phyloP scores from a whole-genome alignment of 2,797 vertebrate genomes.

The Rhinella marina region DNA sequence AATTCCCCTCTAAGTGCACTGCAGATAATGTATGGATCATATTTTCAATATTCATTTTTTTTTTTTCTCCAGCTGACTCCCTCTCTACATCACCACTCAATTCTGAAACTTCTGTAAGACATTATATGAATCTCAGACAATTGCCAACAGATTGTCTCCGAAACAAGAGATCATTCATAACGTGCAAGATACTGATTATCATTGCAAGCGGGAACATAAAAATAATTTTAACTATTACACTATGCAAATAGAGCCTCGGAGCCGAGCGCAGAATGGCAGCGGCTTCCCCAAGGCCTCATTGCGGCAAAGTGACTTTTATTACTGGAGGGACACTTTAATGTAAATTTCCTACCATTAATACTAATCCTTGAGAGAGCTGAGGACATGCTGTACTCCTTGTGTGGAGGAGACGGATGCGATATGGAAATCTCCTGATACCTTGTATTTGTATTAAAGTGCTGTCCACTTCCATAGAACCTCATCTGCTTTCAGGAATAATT shows the following conservation, averaged over 20 bases:
- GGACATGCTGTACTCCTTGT: conserved; percentile 12
- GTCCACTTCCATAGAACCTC: conserved; percentile 23
- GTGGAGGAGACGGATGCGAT: conserved; percentile 26
- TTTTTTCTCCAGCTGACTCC: not conserved
- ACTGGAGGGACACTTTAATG: conserved; percentile 60
- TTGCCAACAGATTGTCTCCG: conserved; percentile 49
- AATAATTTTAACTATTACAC: conserved; percentile 57
- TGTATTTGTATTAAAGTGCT: conserved; percentile 24
- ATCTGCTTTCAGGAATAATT: conserved; percentile 43
- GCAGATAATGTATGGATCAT: conserved; percentile 27
- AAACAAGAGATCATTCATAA: conserved; percentile 55
- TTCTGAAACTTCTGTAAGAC: conserved; percentile 30
- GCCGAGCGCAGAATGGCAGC: conserved; percentile 5
- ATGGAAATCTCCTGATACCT: conserved; percentile 23
- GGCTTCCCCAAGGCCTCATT: conserved; percentile 55
- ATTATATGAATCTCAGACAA: conserved; percentile 50
- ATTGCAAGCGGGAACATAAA: conserved; percentile 53
- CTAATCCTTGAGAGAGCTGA: conserved; percentile 46
- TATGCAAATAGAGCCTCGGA: conserved; percentile 55
- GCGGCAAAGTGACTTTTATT: conserved; percentile 62
- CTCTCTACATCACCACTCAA: not conserved
- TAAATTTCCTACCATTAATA: conserved; percentile 59
- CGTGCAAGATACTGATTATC: conserved; percentile 46
- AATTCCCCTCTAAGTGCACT: conserved; percentile 33
- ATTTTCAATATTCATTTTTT: conserved; percentile 39